Evolutionary conservation across 2,113 vertebrate species (phyloP).

Genomic region (Condylura cristata): DNA sequence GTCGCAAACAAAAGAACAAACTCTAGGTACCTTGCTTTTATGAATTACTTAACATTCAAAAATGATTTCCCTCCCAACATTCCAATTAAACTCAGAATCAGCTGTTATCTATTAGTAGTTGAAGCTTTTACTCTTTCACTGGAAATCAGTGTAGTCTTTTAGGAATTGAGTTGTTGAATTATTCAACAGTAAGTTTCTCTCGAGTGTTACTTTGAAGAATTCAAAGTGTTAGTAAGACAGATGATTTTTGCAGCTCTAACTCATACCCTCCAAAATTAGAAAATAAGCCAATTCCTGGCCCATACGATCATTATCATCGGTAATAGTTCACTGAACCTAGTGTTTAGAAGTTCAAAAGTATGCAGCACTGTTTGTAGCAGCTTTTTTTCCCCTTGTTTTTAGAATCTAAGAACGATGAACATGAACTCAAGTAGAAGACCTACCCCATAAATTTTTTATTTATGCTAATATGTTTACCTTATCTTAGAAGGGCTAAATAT

Average conservation of each 20-base stretch:
- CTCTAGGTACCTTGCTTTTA: slow-evolving; percentile 24
- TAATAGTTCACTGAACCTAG: neutral
- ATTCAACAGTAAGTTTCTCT: slow-evolving; percentile 42
- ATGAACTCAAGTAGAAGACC: slow-evolving; percentile 15
- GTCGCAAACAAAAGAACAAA: neutral
- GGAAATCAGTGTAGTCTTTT: neutral
- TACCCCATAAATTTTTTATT: neutral
- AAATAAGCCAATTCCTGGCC: neutral
- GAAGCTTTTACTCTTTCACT: neutral
- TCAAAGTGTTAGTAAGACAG: neutral
- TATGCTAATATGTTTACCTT: neutral
- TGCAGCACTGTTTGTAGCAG: neutral
- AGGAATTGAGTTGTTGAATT: slow-evolving; percentile 44
- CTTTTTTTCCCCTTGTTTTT: neutral
- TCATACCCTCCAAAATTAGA: neutral
- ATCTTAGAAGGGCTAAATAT: neutral
- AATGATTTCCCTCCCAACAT: neutral
- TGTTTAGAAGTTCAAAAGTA: neutral
- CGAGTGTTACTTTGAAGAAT: slow-evolving; percentile 40
- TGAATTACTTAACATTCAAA: slow-evolving; percentile 35
- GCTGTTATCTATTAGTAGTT: neutral
- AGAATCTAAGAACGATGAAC: neutral
- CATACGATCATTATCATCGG: neutral
- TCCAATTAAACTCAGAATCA: neutral
- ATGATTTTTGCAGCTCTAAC: neutral